These are phyloP conservation scores for Andrena cerasifolii DNA, from an alignment of 1,140 invertebrate genomes.

Conservation along the genomic window DNA sequence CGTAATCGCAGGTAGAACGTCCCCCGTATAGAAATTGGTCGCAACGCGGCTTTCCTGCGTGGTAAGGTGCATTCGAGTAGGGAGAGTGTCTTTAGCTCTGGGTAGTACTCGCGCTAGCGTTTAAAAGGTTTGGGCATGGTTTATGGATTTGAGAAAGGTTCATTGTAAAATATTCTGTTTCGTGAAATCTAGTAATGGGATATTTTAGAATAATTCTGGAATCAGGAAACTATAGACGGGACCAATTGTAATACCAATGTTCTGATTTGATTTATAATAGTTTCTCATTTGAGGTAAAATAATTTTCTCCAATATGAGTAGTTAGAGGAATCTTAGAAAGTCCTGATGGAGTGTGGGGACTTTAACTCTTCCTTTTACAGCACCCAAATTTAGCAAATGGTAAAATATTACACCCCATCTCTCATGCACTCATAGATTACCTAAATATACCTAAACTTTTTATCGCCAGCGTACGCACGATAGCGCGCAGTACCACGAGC, in stretches of 20 bases:
- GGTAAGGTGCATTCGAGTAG: constrained; percentile 2
- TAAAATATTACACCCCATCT: neutral
- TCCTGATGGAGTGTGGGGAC: no score
- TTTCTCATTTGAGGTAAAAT: no score
- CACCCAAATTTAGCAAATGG: neutral
- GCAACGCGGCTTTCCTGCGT: neutral
- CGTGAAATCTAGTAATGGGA: no score
- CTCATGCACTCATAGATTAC: neutral
- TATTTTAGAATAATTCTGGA: no score
- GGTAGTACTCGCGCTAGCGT: neutral
- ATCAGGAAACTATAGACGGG: no score
- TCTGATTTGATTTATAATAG: no score
- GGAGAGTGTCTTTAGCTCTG: neutral
- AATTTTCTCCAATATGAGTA: no score
- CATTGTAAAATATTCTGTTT: no score
- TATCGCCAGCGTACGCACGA: neutral
- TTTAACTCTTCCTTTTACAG: neutral
- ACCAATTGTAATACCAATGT: no score
- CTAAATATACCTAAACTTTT: neutral
- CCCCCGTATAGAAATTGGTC: constrained; percentile 11
- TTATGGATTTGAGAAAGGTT: no score
- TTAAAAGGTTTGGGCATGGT: no score
- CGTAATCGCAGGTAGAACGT: constrained; percentile 49
- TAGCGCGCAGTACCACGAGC: neutral
- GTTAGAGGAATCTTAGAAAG: no score